phyloP scores from a whole-genome alignment of 2,797 vertebrate genomes.

The Glossophaga mutica region DNA sequence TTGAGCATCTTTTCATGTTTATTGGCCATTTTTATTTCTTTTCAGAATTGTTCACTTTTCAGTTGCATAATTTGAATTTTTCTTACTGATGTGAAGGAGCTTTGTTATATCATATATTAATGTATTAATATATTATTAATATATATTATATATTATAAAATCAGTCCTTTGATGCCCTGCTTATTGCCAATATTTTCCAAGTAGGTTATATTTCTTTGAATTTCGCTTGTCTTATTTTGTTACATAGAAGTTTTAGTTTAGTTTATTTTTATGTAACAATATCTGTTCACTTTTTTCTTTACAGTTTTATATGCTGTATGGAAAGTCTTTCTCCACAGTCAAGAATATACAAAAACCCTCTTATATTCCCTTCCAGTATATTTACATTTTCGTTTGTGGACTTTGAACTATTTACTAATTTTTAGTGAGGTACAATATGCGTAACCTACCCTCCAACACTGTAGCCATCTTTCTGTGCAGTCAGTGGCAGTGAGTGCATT shows the following conservation, averaged over 20 bases:
- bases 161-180: not conserved
- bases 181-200: not conserved
- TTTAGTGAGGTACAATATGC: not conserved
- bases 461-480: not conserved
- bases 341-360: not conserved
- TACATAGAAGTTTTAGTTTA: not conserved
- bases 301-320: not conserved
- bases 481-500: not conserved
- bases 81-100: not conserved
- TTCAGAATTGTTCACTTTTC: not conserved
- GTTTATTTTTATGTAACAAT: conserved; percentile 17
- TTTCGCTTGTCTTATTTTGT: not conserved
- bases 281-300: not conserved
- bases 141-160: too few species aligned
- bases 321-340: not conserved
- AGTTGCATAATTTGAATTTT: not conserved
- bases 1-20: not conserved
- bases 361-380: not conserved
- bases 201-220: not conserved
- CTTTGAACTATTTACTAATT: not conserved
- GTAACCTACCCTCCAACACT: not conserved
- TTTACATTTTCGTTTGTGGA: not conserved
- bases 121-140: too few species aligned
- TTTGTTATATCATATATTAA: not conserved
- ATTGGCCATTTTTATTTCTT: not conserved